These are phyloP conservation scores for Myotis pilosus DNA, from an alignment of 2,797 vertebrate genomes.

Conservation along the genomic window DNA sequence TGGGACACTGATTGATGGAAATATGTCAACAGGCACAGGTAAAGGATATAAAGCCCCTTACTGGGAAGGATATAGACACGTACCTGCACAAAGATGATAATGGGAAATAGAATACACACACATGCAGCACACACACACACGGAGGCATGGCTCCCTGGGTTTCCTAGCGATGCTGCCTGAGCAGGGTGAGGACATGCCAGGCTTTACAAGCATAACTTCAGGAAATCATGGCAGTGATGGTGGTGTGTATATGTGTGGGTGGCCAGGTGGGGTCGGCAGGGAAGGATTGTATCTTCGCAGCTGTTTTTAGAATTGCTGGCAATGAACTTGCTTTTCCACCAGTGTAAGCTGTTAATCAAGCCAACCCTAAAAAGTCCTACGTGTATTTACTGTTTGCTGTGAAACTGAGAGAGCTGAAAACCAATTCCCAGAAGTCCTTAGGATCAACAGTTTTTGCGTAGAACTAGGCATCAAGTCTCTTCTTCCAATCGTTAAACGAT, in stretches of 20 bases:
- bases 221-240: not conserved
- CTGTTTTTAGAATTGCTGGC: not conserved
- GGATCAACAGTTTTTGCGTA: not conserved
- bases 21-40: not conserved
- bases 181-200: not conserved
- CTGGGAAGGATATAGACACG: not conserved
- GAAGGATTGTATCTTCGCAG: not conserved
- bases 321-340: not conserved
- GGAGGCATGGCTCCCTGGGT: not conserved
- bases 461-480: not conserved
- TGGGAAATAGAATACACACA: not conserved
- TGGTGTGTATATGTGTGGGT: not conserved
- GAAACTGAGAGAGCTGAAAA: not conserved
- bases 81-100: not conserved
- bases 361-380: not conserved
- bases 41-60: not conserved
- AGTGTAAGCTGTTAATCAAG: constrained; percentile 24
- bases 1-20: not conserved
- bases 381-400: not conserved
- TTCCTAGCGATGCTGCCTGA: not conserved
- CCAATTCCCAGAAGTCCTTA: not conserved
- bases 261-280: not conserved
- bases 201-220: not conserved
- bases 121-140: not conserved
- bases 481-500: not conserved